Percentiles rank a stretch among this genome's conserved stretches.
Conservation (phyloP, 2,797 vertebrate genomes). For the Acanthiza pusilla region DNA sequence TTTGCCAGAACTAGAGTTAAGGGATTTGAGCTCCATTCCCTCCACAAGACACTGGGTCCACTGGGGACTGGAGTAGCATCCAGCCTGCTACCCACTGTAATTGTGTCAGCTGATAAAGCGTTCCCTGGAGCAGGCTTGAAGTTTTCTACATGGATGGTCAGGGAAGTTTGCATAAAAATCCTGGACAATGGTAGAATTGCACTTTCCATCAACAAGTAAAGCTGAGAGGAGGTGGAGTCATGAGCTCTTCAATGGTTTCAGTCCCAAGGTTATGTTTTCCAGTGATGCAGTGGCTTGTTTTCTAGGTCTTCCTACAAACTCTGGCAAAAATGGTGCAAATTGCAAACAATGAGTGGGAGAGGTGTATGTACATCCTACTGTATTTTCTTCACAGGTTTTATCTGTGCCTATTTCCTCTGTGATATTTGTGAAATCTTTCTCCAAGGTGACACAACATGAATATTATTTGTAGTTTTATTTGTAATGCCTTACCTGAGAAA, state of each 20-base stretch:
- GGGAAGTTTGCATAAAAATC: background rate
- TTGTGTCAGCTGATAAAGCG: background rate
- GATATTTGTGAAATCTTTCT: constrained; percentile 9
- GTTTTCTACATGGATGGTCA: background rate
- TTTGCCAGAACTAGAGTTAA: background rate
- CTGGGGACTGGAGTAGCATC: background rate
- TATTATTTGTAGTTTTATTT: constrained; percentile 29
- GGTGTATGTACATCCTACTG: constrained; percentile 9
- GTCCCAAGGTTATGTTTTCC: background rate
- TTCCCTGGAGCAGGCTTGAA: background rate
- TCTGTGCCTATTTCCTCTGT: constrained; percentile 1
- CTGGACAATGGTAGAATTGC: background rate
- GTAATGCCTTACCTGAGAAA: background rate
- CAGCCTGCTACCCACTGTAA: background rate
- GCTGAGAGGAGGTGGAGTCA: background rate
- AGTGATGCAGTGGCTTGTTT: background rate
- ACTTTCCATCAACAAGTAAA: background rate
- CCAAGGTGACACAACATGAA: constrained; percentile 21
- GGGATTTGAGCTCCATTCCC: background rate
- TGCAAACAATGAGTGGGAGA: constrained; percentile 42
- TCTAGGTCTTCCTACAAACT: background rate
- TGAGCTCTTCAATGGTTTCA: background rate
- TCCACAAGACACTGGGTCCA: background rate
- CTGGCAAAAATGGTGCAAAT: background rate
- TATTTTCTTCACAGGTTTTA: constrained; percentile 50